Conservation (phyloP, 2,888 invertebrate species). For the Nymphalis urticae region DNA sequence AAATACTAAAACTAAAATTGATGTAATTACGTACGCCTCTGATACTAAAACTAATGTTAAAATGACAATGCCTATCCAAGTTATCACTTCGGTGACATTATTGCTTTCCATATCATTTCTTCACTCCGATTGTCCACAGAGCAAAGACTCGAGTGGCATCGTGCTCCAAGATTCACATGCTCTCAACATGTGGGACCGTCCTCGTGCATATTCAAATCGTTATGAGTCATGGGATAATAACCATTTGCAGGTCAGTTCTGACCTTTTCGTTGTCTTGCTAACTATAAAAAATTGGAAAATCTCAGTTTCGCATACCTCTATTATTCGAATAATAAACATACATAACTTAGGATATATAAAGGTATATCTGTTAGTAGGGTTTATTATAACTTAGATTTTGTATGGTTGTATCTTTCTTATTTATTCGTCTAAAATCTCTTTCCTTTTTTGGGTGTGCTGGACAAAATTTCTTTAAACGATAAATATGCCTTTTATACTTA, state of each 20-base stretch:
- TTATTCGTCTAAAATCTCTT: no score
- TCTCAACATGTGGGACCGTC: conserved; percentile 91
- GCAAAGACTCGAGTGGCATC: conserved; percentile 85
- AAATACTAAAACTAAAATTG: not conserved
- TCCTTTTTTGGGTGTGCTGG: no score
- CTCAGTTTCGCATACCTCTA: no score
- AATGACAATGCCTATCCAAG: not conserved
- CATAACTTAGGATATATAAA: no score
- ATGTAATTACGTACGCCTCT: not conserved
- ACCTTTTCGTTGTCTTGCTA: conserved; percentile 34
- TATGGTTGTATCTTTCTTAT: no score
- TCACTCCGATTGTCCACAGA: conserved; percentile 74
- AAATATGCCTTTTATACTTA: no score
- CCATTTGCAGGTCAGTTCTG: conserved; percentile 73
- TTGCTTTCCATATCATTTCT: conserved; percentile 13
- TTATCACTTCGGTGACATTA: not conserved
- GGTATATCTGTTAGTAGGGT: no score
- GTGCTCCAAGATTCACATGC: conserved; percentile 84
- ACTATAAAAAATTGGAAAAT: not conserved
- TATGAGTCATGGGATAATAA: conserved; percentile 89
- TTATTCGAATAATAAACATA: no score
- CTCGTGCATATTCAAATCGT: conserved; percentile 89
- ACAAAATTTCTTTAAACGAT: no score
- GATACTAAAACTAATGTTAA: not conserved
- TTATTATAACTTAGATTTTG: no score